Conservation (phyloP, 2,797 vertebrate genomes). For the Cephalopachus bancanus region DNA sequence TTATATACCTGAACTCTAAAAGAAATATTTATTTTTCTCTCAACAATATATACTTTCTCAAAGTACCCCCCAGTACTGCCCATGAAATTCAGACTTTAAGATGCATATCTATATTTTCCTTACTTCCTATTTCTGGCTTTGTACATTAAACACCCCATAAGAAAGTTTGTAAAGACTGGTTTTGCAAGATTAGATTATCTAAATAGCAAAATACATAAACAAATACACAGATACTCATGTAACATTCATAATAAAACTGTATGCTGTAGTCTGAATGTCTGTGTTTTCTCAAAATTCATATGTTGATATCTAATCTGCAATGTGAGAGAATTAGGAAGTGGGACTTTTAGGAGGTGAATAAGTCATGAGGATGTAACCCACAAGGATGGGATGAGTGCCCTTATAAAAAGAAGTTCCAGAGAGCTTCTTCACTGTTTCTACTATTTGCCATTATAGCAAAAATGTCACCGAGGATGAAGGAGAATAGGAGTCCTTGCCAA, state of each 20-base stretch:
- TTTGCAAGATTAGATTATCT: neutral
- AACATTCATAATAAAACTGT: neutral
- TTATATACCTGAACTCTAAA: neutral
- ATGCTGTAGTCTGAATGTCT: neutral
- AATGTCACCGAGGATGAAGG: neutral
- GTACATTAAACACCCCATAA: neutral
- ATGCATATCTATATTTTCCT: neutral
- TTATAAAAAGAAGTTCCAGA: accelerated
- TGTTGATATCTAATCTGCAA: neutral
- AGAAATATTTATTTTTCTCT: neutral
- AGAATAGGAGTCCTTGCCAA: too few relatives aligned
- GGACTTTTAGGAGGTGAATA: neutral
- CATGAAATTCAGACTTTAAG: neutral
- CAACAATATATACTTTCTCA: too few relatives aligned
- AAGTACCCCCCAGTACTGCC: too few relatives aligned
- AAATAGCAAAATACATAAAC: neutral
- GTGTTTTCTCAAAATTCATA: neutral
- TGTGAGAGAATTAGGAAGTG: neutral
- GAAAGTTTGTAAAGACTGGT: neutral
- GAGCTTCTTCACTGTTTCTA: accelerated
- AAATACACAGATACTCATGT: neutral
- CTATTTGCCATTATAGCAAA: neutral
- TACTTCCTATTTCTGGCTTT: neutral
- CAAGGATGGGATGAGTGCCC: too few relatives aligned
- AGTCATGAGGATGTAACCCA: neutral